Percentiles rank a stretch among this genome's conserved stretches.
Evolutionary conservation across 2,797 vertebrate genomes (phyloP).

Genomic region (Falco concolor): DNA sequence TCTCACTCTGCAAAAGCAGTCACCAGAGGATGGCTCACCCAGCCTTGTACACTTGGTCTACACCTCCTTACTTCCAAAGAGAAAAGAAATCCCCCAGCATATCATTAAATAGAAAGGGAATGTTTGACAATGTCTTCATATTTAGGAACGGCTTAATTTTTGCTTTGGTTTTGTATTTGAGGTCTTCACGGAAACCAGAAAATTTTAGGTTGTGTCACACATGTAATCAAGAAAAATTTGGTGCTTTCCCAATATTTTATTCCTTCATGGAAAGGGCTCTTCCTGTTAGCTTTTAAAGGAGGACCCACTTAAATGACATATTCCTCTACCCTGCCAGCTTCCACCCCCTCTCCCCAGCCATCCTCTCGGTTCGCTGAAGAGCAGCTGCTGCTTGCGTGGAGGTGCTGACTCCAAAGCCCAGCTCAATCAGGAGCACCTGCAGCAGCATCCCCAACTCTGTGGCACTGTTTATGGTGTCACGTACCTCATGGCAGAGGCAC

Average conservation of each 20-base stretch:
- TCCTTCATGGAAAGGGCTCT: not conserved
- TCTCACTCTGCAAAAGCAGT: not conserved
- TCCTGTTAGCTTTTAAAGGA: not conserved
- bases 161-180: not conserved
- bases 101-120: not conserved
- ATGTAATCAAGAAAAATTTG: not conserved
- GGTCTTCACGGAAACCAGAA: not conserved
- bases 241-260: not conserved
- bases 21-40: not conserved
- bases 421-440: not conserved
- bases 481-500: rapidly evolving
- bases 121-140: not conserved
- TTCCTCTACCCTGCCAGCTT: not conserved
- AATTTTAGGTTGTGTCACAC: rapidly evolving
- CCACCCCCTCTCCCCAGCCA: not conserved
- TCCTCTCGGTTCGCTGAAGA: rapidly evolving
- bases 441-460: not conserved
- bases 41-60: not conserved
- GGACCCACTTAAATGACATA: not conserved
- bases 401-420: not conserved
- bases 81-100: not conserved
- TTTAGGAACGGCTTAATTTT: not conserved
- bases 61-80: not conserved
- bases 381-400: not conserved
- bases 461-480: not conserved